A percentile compares a stretch with the other conserved stretches of the same genome.
Evolutionary conservation across 2,113 vertebrate genomes (phyloP).

Genomic region (Struthio camelus): DNA sequence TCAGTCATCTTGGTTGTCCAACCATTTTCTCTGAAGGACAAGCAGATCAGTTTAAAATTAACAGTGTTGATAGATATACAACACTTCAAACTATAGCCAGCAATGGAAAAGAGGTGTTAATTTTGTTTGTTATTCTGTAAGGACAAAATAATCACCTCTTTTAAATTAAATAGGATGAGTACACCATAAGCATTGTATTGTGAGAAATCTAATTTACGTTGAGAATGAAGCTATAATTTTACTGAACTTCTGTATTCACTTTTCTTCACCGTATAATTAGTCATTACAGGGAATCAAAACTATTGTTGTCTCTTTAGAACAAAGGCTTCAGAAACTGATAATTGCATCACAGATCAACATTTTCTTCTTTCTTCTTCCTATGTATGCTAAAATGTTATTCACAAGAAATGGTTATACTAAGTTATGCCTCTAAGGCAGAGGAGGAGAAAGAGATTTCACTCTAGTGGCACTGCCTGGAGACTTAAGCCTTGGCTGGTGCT

Average conservation of each 20-base stretch:
- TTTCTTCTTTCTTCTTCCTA: conserved; percentile 21
- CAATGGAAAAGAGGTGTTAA: conserved; percentile 43
- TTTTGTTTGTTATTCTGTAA: conserved; percentile 43
- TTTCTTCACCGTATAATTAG: conserved; percentile 73
- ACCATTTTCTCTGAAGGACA: not conserved
- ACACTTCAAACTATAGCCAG: conserved; percentile 10
- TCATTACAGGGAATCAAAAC: conserved; percentile 65
- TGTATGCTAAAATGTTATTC: not conserved
- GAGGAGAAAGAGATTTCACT: not conserved
- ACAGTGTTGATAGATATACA: conserved; percentile 37
- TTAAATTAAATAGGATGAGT: conserved; percentile 40
- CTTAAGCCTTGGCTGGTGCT: not conserved
- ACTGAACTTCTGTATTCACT: conserved; percentile 61
- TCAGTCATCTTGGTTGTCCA: not conserved
- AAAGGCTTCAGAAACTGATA: conserved; percentile 66
- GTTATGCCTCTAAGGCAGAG: not conserved
- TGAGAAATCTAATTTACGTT: conserved; percentile 68
- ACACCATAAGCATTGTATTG: conserved; percentile 54
- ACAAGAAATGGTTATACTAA: not conserved
- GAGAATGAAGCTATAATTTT: conserved; percentile 70
- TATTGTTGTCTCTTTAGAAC: conserved; percentile 61
- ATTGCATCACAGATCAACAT: conserved; percentile 59
- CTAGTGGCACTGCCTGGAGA: not conserved
- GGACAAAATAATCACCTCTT: conserved; percentile 59
- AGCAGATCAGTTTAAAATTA: conserved; percentile 26